A percentile compares a stretch with the other conserved stretches of the same genome.
phyloP scores from a whole-genome alignment of 2,888 invertebrate species.

The Cryptus viduatorius region DNA sequence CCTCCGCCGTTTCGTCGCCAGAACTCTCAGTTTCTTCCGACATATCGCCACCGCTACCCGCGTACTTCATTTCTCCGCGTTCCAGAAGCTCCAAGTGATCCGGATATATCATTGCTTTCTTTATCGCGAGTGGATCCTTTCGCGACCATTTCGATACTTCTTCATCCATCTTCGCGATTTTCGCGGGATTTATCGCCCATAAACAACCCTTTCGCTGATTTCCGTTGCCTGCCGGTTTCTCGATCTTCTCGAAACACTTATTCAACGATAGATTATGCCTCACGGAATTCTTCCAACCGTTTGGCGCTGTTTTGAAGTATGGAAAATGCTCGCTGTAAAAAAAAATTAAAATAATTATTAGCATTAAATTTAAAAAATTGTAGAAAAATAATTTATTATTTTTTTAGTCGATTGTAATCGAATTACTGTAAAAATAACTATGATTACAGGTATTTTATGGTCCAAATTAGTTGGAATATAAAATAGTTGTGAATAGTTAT shows the following conservation, averaged over 20 bases:
- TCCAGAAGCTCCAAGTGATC: slow-evolving; percentile 94
- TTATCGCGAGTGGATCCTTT: slow-evolving; percentile 96
- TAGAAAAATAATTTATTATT: no score
- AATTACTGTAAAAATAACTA: no score
- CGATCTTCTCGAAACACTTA: slow-evolving; percentile 99
- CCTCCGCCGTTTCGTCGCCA: slow-evolving; percentile 86
- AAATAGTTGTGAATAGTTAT: no score
- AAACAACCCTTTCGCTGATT: slow-evolving; percentile 95
- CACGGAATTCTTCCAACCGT: slow-evolving; percentile 99
- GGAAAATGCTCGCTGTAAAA: slow-evolving; percentile 97
- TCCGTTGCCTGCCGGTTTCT: slow-evolving; percentile 95
- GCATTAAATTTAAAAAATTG: not conserved
- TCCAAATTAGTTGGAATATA: no score
- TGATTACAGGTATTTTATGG: no score
- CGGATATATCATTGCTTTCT: slow-evolving; percentile 97
- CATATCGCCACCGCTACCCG: slow-evolving; percentile 87
- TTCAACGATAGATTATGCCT: slow-evolving; percentile 98
- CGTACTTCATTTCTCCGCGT: slow-evolving; percentile 95
- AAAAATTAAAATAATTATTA: slow-evolving; percentile 32
- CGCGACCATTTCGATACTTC: slow-evolving; percentile 99
- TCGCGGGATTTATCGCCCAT: slow-evolving; percentile 98
- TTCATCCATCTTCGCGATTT: slow-evolving; percentile 98
- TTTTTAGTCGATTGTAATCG: no score
- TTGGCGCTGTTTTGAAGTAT: slow-evolving; percentile 99
- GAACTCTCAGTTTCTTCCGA: slow-evolving; percentile 90